Evolutionary conservation across 2,888 invertebrate species (phyloP), one percentile per base, ranked within the genome.

Genomic region (Apotomis turbidana): DNA sequence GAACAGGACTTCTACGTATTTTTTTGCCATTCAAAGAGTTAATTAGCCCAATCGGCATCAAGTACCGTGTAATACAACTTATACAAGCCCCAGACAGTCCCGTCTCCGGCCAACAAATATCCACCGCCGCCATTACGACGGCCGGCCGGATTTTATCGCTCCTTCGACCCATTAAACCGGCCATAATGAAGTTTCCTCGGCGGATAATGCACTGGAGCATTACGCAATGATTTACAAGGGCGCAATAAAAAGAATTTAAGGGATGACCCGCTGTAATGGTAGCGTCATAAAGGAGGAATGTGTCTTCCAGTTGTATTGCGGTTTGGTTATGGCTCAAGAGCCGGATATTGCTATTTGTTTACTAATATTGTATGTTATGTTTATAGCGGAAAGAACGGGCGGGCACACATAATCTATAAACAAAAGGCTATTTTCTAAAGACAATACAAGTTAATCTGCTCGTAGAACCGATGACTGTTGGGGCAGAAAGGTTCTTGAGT

Each of bases 211-310:
- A 92, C 90, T 90, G 86, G 85, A 85, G 93, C 91, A 91, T 92
- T 90, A 91, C 90, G 87, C 92, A 88, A 93, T 93, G 93, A 93
- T 93, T 93, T 93, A 93, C 91, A 90, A 90, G 90, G 89, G 88
- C 84, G 84, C 91, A 93, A 92, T 93, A 93, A 93, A 93, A 93
- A 92, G 91, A 92, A 92, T 93, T 91, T 91, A 91, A 91, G 93
- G 92, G 92, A 93, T 93, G 93, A 91, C 89, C 93, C 86, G 81
- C 79, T 83, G 89, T 88, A 90, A 90, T 74, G 74, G 74, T 75
- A 77, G 83, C 84, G 85, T 87, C 88, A 88, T 92, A 91, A 91
- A 91, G 89, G 88, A 91, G 83, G 87, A 87, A 93, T 90, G 90
- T 81, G 77, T 82, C 85, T 67, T 49, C 57, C 57, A 46, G 44